Conservation (phyloP, 1,140 invertebrate species). For the Bombus impatiens region DNA sequence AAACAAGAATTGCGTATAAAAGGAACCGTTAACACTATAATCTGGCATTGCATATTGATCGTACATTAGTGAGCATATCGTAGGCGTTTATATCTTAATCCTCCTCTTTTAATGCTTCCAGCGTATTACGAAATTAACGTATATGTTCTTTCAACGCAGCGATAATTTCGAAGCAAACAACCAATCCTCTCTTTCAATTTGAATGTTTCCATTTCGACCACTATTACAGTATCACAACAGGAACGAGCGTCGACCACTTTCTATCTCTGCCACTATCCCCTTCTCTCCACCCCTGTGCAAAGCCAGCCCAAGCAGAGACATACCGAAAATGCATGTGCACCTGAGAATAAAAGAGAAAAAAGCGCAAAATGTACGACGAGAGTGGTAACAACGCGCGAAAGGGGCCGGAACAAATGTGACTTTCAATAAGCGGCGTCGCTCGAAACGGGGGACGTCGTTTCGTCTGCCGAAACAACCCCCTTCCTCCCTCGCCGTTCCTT, state of each 20-base stretch:
- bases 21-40: neutral
- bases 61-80: neutral
- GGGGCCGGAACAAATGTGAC: conserved; percentile 49
- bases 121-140: neutral
- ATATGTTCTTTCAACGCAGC: neutral
- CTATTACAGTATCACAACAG: neutral
- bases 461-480: neutral
- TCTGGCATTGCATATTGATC: neutral
- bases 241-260: neutral
- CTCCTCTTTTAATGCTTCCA: neutral
- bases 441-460: neutral
- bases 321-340: conserved; percentile 23
- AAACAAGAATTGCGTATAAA: neutral
- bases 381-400: conserved; percentile 43
- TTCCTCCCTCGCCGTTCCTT: no score
- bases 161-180: neutral
- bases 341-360: conserved; percentile 21
- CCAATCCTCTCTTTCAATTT: neutral
- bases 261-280: neutral
- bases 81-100: neutral
- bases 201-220: neutral
- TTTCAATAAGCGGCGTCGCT: conserved; percentile 45
- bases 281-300: neutral
- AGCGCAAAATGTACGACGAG: conserved; percentile 9
- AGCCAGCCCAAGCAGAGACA: neutral